Conservation (phyloP, 2,888 invertebrate species). For the Hipparchia sbordonii region DNA sequence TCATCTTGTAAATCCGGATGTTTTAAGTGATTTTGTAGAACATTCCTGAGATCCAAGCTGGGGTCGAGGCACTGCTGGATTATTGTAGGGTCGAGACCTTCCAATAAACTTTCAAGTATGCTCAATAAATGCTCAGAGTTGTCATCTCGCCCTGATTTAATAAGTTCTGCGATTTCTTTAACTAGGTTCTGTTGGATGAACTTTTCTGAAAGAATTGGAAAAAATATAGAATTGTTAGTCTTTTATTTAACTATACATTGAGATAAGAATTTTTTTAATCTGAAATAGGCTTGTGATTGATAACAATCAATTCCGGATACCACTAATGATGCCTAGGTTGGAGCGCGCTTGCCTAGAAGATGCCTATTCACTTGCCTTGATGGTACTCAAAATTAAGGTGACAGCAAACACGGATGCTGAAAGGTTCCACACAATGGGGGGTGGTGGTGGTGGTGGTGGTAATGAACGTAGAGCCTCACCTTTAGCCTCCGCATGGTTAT, state of each 20-base stretch:
- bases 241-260: no score
- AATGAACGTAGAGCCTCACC: constrained; percentile 56
- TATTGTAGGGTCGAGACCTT: constrained; percentile 47
- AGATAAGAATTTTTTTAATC: no score
- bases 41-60: constrained; percentile 47
- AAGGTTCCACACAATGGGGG: no score
- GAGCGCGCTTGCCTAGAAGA: no score
- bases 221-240: not conserved
- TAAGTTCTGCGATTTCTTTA: constrained; percentile 48
- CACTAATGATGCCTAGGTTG: no score
- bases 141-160: constrained; percentile 52
- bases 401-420: no score
- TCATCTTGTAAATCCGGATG: constrained; percentile 54
- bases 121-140: constrained; percentile 64
- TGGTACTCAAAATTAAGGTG: no score
- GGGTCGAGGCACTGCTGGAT: constrained; percentile 56
- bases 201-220: constrained; percentile 52
- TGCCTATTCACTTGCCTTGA: no score
- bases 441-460: no score
- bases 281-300: no score
- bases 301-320: no score
- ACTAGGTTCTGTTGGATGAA: constrained; percentile 60
- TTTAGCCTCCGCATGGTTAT: constrained; percentile 77
- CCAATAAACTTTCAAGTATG: constrained; percentile 53
- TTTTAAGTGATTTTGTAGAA: constrained; percentile 52